Conservation (phyloP, 2,888 invertebrate genomes). For the Ophion obscuratus region DNA sequence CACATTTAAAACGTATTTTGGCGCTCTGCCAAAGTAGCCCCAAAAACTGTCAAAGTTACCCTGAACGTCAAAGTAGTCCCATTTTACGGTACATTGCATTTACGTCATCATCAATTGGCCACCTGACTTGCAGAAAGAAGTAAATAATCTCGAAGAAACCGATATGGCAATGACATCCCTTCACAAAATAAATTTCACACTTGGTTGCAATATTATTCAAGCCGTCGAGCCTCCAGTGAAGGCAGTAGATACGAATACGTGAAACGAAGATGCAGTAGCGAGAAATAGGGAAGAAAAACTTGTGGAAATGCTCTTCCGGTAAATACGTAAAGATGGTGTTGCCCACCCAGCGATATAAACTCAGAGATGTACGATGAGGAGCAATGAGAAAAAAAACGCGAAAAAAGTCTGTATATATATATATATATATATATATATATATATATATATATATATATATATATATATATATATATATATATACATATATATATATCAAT, state of each 20-base stretch:
- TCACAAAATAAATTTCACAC: slow-evolving; percentile 35
- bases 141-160: background rate
- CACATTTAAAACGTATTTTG: no score
- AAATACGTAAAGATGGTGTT: slow-evolving; percentile 28
- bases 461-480: no score
- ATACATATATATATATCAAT: slow-evolving; percentile 12
- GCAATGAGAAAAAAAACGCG: background rate
- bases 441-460: slow-evolving; percentile 7
- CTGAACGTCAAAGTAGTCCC: no score
- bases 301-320: slow-evolving; percentile 28
- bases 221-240: slow-evolving; percentile 11
- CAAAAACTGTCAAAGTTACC: no score
- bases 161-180: slow-evolving; percentile 19
- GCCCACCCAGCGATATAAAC: slow-evolving; percentile 36
- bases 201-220: slow-evolving; percentile 35
- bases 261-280: slow-evolving; percentile 43
- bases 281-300: slow-evolving; percentile 19
- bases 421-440: slow-evolving; percentile 1
- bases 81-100: background rate
- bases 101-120: background rate
- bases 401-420: slow-evolving; percentile 3
- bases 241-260: slow-evolving; percentile 21
- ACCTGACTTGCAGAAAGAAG: background rate
- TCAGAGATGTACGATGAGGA: slow-evolving; percentile 10
- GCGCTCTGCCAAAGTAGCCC: no score